Evolutionary conservation across 2,888 invertebrate species (phyloP).

Genomic region (Hypomecis punctinalis): DNA sequence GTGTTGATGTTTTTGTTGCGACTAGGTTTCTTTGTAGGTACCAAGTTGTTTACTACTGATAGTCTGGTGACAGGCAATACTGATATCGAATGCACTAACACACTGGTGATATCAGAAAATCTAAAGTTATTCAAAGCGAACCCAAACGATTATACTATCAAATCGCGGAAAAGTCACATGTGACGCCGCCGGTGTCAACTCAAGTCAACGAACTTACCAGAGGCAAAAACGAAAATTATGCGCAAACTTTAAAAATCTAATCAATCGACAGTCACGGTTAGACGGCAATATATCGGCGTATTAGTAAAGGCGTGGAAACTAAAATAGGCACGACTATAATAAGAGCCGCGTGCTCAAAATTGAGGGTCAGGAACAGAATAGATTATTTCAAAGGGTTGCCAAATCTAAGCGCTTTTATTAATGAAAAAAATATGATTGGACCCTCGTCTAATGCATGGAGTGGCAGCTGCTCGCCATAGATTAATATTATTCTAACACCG

Average conservation of each 20-base stretch:
- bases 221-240: conserved; percentile 39
- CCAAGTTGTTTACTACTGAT: background rate
- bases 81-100: conserved; percentile 21
- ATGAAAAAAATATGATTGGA: conserved; percentile 59
- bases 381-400: conserved; percentile 79
- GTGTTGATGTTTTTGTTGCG: background rate
- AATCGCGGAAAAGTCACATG: conserved; percentile 57
- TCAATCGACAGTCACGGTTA: conserved; percentile 33
- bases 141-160: conserved; percentile 59
- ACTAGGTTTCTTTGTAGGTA: background rate
- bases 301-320: conserved; percentile 49
- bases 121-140: conserved; percentile 37
- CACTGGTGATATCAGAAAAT: conserved; percentile 18
- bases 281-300: conserved; percentile 8
- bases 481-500: conserved; percentile 75
- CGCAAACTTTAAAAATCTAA: conserved; percentile 34
- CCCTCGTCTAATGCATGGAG: conserved; percentile 58
- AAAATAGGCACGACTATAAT: conserved; percentile 54
- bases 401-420: conserved; percentile 71
- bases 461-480: conserved; percentile 72
- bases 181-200: conserved; percentile 54
- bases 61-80: background rate
- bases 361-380: conserved; percentile 66
- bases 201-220: conserved; percentile 61
- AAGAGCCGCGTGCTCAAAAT: conserved; percentile 60